phyloP scores from a whole-genome alignment of 2,113 vertebrate genomes.

The Mormyrus lacerda region DNA sequence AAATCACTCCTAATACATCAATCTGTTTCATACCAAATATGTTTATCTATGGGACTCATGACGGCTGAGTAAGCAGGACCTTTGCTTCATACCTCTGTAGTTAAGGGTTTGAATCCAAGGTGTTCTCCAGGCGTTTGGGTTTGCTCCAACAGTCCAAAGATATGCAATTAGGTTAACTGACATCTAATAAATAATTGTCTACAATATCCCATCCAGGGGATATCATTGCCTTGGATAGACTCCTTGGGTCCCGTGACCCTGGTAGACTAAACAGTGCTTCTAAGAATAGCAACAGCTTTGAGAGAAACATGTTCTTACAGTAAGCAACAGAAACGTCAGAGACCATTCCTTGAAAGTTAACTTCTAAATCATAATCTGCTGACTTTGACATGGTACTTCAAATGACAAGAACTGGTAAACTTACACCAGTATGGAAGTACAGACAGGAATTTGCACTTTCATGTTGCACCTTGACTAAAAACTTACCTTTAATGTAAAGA shows the following conservation, averaged over 20 bases:
- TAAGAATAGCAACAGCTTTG: neutral
- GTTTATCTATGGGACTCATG: neutral
- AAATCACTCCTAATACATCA: neutral
- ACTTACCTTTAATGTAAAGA: conserved; percentile 28
- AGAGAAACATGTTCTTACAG: neutral
- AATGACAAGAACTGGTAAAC: neutral
- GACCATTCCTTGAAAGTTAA: neutral
- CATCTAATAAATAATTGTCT: neutral
- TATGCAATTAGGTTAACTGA: neutral
- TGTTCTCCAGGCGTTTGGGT: neutral
- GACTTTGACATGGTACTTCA: neutral
- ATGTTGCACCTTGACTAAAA: neutral
- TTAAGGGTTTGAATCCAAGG: neutral
- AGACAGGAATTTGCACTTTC: neutral
- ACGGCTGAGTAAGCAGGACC: neutral
- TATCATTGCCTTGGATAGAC: neutral
- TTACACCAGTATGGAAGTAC: neutral
- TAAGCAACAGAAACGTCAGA: neutral
- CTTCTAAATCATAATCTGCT: neutral
- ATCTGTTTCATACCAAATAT: neutral
- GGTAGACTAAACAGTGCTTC: neutral
- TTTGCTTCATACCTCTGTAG: neutral
- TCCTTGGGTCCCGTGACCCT: neutral
- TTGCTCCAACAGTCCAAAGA: neutral
- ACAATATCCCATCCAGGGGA: neutral